Evolutionary conservation across 1,140 invertebrate species (phyloP), one percentile per base, ranked within the genome.

Genomic region (Drosophila nasuta): DNA sequence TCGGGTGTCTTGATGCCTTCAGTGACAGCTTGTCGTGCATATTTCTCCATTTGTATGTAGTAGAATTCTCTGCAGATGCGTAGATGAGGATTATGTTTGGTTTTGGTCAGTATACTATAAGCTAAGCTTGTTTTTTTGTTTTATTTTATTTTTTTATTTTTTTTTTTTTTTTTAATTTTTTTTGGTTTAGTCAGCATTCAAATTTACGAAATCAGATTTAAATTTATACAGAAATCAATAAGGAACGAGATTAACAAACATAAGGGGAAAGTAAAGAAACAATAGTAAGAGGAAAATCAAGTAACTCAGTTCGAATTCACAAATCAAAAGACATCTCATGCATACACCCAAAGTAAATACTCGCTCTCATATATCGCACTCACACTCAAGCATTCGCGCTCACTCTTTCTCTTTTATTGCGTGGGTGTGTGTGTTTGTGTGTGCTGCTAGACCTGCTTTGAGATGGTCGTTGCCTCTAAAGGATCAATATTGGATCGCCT

Each of bases 21-120:
- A 75, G 97, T 98, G 78, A 99, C 96, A 33, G 98, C 97, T 94
- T 99, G 98, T 82, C 98, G 95, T 62, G 99, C 98, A 94, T 99
- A 99, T 94, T 99, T 99, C 94, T 99, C 99, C 98, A 99, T 99
- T 94, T 99, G 99, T 92, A 99, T 99, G 94, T 99, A 99, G 95
- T 98, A 99, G 95, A 99, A 99, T 94, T 99, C 99, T 93, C 99
- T 99, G 96, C 49, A 96, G 95, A 91, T 88, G 85, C 85, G 85
- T 89, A 88, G 83, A 88, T 88, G 83, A 88, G 83, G 83, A 87
- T 88, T 85, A 85, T 87, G 85, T 87, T 87, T 87, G 80, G 81
- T 69, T 67, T 81, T 77, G 83, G 83, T 88, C 83, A 88, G 83
- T 88, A 88, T 75, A 77, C 77, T 85, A 77, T 63, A 67, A 73